Evolutionary conservation across 2,113 vertebrate genomes (phyloP), one percentile per base, ranked within the genome.

Genomic region (Manacus vitellinus): DNA sequence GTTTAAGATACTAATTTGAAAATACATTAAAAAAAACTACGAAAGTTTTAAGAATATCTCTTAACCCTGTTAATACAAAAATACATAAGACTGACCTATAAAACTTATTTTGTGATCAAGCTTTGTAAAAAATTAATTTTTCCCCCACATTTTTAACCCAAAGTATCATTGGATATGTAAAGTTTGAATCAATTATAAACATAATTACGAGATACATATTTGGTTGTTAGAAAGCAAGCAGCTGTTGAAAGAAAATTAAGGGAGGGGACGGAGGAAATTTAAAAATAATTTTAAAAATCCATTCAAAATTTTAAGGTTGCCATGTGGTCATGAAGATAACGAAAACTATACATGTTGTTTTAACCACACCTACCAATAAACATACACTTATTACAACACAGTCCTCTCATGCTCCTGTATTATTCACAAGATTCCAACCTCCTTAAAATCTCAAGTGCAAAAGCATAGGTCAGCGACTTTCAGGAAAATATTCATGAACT

Each of bases 191-290:
- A 39, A 55, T 47, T 70, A 31, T 54, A 55, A 88, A 54, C 8
- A 6, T 18, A 44, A 37, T 31, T 70, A 56, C 20, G 31, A 33
- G 5, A 82, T 20, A 66, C 6, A 7, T 61, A 51, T 71, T 65
- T 78, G 23, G 25, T 76, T 59, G 37, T 22, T 68, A 75, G 43
- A 63, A 59, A 72, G 27, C 5, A 13, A 80, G 43, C 16, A 72
- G 13, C 8, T 79, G 19, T n/a, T 24, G 11, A 46, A 85, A 81
- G 23, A 62, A 74, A 72, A 68, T n/a, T 3, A 88, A 47, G 12
- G 11, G 15, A 62, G 8, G 2, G 3, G 7, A 19, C 9, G 9
- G 5, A 22, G 9, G 3, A 39, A 5, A 15, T 27, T 12, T 5
- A 12, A 58, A 85, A 73, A 56, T 3, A 6, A 3, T 8, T 51